Conservation (phyloP, 64 coral and sea anemone species). For the Actinia tenebrosa region DNA sequence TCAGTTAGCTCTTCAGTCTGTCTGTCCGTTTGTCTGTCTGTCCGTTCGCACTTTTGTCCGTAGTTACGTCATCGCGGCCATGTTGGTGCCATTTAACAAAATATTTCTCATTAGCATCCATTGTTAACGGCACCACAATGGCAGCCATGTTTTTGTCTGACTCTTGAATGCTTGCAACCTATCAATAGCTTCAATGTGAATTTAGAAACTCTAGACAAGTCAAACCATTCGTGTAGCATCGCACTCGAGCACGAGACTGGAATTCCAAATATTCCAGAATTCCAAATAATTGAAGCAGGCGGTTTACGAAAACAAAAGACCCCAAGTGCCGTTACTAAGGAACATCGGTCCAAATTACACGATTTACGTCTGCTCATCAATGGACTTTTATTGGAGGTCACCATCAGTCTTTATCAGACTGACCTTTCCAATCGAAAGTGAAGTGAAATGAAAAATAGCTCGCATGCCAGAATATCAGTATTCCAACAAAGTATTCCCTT, state of each 20-base stretch:
- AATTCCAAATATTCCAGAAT: neutral
- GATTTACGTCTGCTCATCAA: neutral
- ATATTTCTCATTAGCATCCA: no score
- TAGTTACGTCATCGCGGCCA: no score
- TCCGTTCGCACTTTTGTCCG: no score
- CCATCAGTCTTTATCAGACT: neutral
- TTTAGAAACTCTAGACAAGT: neutral
- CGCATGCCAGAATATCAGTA: neutral
- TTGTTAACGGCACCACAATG: no score
- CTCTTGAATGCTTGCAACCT: no score
- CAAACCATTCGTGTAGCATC: neutral
- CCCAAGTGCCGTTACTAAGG: neutral
- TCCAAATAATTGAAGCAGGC: neutral
- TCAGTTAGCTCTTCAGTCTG: neutral
- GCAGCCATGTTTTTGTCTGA: no score
- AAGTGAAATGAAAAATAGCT: neutral
- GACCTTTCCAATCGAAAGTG: neutral
- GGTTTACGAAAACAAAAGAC: neutral
- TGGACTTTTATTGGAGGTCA: neutral
- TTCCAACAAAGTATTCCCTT: neutral
- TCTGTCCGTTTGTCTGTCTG: neutral
- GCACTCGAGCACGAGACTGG: neutral
- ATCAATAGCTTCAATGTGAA: neutral
- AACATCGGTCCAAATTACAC: neutral
- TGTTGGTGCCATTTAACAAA: no score